phyloP scores from a whole-genome alignment of 1,140 invertebrate genomes.

The Meloidogyne exigua region DNA sequence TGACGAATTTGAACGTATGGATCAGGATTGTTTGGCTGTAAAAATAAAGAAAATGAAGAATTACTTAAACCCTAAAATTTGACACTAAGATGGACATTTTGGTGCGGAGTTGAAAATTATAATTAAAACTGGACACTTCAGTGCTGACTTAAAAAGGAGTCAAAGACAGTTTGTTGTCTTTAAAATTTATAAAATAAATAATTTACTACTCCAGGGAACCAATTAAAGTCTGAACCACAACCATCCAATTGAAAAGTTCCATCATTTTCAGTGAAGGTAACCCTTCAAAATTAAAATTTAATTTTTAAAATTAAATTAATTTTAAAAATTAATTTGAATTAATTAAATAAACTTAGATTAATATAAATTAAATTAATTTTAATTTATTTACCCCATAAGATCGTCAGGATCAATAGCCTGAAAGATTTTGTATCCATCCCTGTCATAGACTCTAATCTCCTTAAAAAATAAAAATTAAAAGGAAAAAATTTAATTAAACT shows the following conservation, averaged over 20 bases:
- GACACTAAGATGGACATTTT: too few relatives aligned
- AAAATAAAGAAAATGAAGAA: too few relatives aligned
- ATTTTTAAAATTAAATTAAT: too few relatives aligned
- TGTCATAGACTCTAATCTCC: slow-evolving; percentile 42
- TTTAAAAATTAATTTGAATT: too few relatives aligned
- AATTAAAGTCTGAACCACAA: slow-evolving; percentile 57
- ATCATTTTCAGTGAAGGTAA: slow-evolving; percentile 57
- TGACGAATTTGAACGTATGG: slow-evolving; percentile 57
- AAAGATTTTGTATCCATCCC: slow-evolving; percentile 36
- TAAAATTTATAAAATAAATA: slow-evolving; percentile 31
- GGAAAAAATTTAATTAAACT: not conserved
- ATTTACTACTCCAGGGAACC: slow-evolving; percentile 52
- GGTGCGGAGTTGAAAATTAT: too few relatives aligned
- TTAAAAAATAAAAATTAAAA: not conserved
- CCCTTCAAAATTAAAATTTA: slow-evolving; percentile 35
- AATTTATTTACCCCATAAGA: slow-evolving; percentile 39
- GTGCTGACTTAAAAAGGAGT: too few relatives aligned
- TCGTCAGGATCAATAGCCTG: slow-evolving; percentile 44
- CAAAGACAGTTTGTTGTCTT: too few relatives aligned
- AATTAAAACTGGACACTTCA: too few relatives aligned
- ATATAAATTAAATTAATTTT: not conserved
- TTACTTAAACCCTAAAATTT: too few relatives aligned
- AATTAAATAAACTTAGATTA: not conserved
- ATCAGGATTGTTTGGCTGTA: slow-evolving; percentile 3
- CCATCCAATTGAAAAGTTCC: slow-evolving; percentile 58